A percentile compares a stretch with the other conserved stretches of the same genome.
phyloP scores from a whole-genome alignment of 2,797 vertebrate genomes.

The Characodon lateralis region DNA sequence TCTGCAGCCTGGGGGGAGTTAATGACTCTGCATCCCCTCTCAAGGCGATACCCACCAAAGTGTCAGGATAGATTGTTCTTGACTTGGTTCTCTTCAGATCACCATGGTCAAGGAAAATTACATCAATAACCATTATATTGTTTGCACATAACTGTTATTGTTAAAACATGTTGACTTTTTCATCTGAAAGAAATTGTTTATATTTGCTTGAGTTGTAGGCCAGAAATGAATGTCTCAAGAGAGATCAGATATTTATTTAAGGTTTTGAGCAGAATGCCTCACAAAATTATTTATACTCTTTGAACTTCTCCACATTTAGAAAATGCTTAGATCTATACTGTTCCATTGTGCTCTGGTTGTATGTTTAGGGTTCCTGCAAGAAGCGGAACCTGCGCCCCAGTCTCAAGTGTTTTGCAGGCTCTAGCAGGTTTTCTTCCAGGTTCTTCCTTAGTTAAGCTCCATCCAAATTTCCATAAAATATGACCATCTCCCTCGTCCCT shows the following conservation, averaged over 20 bases:
- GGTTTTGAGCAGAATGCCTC: neutral
- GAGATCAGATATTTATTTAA: constrained; percentile 73
- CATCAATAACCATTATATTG: constrained; percentile 41
- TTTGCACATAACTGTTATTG: constrained; percentile 26
- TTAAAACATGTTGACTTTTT: constrained; percentile 4
- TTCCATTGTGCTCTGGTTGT: neutral
- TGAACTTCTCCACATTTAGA: neutral
- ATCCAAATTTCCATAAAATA: neutral
- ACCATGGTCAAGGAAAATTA: constrained; percentile 57
- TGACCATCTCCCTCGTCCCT: neutral
- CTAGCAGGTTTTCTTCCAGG: neutral
- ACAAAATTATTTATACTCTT: neutral
- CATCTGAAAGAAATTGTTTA: constrained; percentile 15
- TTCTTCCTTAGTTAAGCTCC: neutral
- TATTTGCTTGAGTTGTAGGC: constrained; percentile 56
- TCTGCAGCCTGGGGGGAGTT: constrained; percentile 40
- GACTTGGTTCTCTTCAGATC: constrained; percentile 48
- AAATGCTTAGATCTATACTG: neutral
- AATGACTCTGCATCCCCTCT: constrained; percentile 62
- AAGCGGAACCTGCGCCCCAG: neutral
- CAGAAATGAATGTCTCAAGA: constrained; percentile 67
- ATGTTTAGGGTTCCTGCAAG: neutral
- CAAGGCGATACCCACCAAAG: constrained; percentile 57
- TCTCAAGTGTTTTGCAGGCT: neutral
- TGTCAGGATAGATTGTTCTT: constrained; percentile 53